Percentiles rank a stretch among this genome's conserved stretches.
Evolutionary conservation across 2,797 vertebrate species (phyloP).

Genomic region (Pseudochaenichthys georgianus): DNA sequence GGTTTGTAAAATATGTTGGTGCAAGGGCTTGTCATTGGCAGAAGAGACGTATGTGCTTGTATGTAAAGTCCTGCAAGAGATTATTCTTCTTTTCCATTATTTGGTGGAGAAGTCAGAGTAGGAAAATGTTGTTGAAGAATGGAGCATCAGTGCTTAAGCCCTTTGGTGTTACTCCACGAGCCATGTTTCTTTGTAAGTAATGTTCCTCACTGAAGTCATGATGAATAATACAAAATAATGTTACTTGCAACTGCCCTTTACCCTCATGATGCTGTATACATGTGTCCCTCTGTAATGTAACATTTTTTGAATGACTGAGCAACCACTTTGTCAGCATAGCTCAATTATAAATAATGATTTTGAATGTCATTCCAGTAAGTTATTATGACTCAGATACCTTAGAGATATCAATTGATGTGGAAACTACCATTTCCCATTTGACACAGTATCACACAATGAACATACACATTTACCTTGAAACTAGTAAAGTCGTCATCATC

Average conservation of each 20-base stretch:
- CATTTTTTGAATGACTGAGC: background rate
- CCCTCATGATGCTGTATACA: constrained; percentile 9
- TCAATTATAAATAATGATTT: constrained; percentile 16
- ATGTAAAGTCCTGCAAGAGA: background rate
- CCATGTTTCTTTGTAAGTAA: constrained; percentile 50
- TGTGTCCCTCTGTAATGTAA: constrained; percentile 23
- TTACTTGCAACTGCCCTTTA: constrained; percentile 1
- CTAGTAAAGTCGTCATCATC: background rate
- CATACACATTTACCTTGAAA: background rate
- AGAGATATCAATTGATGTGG: background rate
- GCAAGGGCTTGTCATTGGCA: constrained; percentile 8
- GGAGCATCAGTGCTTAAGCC: constrained; percentile 28
- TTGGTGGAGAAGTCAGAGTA: constrained; percentile 31
- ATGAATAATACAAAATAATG: constrained; percentile 46
- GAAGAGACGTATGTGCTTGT: constrained; percentile 4
- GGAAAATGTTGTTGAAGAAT: constrained; percentile 50
- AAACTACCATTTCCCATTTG: background rate
- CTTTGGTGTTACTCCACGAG: constrained; percentile 47
- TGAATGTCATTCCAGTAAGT: background rate
- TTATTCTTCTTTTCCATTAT: constrained; percentile 32
- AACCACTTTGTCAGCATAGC: constrained; percentile 14
- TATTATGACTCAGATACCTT: background rate
- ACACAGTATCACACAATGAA: background rate
- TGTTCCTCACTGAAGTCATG: constrained; percentile 47
- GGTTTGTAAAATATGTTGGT: constrained; percentile 36